Evolutionary conservation across 2,113 vertebrate species (phyloP), one percentile per base, ranked within the genome.

Genomic region (Leiothrix lutea): DNA sequence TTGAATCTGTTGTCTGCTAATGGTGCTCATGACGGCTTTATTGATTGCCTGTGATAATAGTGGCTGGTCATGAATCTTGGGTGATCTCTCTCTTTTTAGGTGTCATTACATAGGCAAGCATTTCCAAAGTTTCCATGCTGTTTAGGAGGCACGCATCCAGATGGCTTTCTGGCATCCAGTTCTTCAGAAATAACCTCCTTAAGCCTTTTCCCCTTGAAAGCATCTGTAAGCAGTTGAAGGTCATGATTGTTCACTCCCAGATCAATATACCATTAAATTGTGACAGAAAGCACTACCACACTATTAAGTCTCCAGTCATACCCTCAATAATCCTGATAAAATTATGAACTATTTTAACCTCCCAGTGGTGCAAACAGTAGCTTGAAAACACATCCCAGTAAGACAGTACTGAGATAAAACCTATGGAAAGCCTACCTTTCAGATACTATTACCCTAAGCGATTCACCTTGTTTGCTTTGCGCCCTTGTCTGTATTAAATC

Each of bases 261-360:
- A 98, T 98, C 97, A 96, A 98, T 98, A 98, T 87, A 93, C 97
- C 92, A 98, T 98, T 97, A 97, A 97, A 97, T 95, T 97, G 96
- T 97, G 96, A 98, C 96, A 97, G 97, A 98, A 97, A 97, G 87
- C 81, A 93, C 96, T 96, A 97, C 91, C 87, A 95, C 87, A 90
- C 90, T 97, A 98, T 97, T 97, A 97, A 97, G 88, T 97, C 83
- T 92, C 96, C 95, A 96, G 90, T 95, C 95, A 96, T 92, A 94
- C 78, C 36, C 90, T 97, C 96, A 91, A 95, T 97, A 97, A 97
- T 97, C 89, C 93, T 97, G 90, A 97, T 97, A 97, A 98, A 96
- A 92, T 91, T 86, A 97, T 97, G 96, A 97, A 91, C 94, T 97
- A 67, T 97, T 97, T 98, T 97, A 98, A 97, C 91, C 88, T 97